Conservation (phyloP, 2,797 vertebrate genomes). For the Gobionotothen gibberifrons region DNA sequence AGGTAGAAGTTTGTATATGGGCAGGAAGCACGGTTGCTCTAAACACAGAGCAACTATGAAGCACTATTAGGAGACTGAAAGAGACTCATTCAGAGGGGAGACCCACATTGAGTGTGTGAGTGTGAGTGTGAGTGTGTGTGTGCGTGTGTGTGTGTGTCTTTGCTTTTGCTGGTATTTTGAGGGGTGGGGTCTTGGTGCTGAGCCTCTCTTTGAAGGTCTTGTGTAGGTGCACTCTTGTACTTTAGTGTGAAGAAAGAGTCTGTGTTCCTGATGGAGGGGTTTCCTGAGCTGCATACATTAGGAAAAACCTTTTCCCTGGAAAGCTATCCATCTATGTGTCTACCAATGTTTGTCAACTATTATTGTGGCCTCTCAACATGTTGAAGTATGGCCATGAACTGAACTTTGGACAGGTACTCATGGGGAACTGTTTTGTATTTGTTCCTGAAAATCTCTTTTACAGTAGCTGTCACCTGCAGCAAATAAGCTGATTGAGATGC, state of each 20-base stretch:
- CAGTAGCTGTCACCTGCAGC: conserved; percentile 1
- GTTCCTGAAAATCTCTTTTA: conserved; percentile 23
- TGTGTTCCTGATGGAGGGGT: conserved; percentile 32
- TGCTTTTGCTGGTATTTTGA: conserved; percentile 29
- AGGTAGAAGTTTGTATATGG: not conserved
- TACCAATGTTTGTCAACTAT: not conserved
- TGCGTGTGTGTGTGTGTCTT: conserved; percentile 19
- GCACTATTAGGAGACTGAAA: conserved; percentile 49
- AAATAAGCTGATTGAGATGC: not conserved
- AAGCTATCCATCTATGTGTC: not conserved
- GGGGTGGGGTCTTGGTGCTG: conserved; percentile 42
- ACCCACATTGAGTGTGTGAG: no score
- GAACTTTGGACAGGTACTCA: conserved; percentile 5
- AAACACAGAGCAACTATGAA: conserved; percentile 25
- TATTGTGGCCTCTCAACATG: conserved; percentile 6
- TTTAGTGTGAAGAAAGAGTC: conserved; percentile 27
- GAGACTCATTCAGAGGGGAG: conserved; percentile 58
- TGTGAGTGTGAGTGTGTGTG: no score
- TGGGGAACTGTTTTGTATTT: not conserved
- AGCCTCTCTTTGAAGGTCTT: conserved; percentile 36
- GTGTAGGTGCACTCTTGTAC: conserved; percentile 44
- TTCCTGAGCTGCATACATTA: conserved; percentile 13
- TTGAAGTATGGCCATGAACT: conserved; percentile 1
- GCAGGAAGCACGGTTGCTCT: conserved; percentile 15
- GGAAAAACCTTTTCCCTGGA: conserved; percentile 7